phyloP scores from a whole-genome alignment of 1,140 invertebrate species.

The Saxidomus purpurata region DNA sequence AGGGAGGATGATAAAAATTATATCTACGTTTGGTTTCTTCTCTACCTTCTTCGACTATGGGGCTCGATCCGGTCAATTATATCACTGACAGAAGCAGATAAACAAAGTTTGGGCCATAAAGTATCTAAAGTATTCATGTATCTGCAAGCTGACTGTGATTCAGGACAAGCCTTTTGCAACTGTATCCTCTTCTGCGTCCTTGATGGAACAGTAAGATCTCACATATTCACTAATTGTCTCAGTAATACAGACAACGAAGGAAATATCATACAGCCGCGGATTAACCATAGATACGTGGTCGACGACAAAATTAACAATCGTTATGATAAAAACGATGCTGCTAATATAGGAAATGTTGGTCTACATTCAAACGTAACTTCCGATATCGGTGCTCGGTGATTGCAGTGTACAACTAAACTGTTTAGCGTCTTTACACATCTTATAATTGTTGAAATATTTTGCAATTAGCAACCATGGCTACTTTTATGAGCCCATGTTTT shows the following conservation, averaged over 20 bases:
- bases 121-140: not conserved
- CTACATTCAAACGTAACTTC: too few species aligned
- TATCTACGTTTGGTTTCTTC: slow-evolving; percentile 32
- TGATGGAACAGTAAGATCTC: not conserved
- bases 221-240: not conserved
- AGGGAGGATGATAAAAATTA: slow-evolving; percentile 23
- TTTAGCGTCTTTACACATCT: too few species aligned
- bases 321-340: too few species aligned
- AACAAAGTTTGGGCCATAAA: not conserved
- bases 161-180: slow-evolving; percentile 36
- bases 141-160: slow-evolving; percentile 18
- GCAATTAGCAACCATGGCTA: too few species aligned
- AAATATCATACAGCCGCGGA: too few species aligned
- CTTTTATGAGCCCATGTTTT: too few species aligned
- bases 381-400: too few species aligned
- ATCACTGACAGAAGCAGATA: not conserved
- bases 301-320: too few species aligned
- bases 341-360: too few species aligned
- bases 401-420: too few species aligned
- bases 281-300: too few species aligned
- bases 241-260: not conserved
- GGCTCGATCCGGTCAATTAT: slow-evolving; percentile 28
- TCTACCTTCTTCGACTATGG: slow-evolving; percentile 2
- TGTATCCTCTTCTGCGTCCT: slow-evolving; percentile 17
- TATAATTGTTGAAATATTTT: too few species aligned